Base-by-base conservation (phyloP, 2,888 invertebrate genomes). In the Acrobasis consociella region DNA sequence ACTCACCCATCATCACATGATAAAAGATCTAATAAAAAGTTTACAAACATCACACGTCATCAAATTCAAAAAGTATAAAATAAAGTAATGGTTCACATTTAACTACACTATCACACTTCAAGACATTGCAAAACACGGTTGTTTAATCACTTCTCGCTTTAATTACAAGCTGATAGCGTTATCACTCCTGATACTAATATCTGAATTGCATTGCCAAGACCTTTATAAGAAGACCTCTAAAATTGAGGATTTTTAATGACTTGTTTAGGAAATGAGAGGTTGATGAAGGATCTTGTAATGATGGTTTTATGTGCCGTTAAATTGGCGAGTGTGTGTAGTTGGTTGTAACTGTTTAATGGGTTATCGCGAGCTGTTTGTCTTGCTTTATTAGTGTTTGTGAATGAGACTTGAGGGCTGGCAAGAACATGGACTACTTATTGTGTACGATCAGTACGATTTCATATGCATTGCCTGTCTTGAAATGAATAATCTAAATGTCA, bases 81-180 rank as follows among this genome's bases (percentile, higher is more conserved):
- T 2, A 2, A 42, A 9, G 2, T 42, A 42, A 42, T 10, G 2
- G 13, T 42, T 10, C 50, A 51, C 51, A 51, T 22, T 51, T 52
- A 17, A 51, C 8, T 31, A 52, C 13, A 31, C 10, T 42, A 56
- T 42, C 39, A 42, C n/a, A 11, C 9, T 39, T 11, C 39, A 56
- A 39, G 42, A 46, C 56, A 56, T 42, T 17, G 17, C 59, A 39
- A 50, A 63, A 65, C 64, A 50, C 39, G 62, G 66, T 69, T 64
- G 50, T 64, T 67, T 62, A 64, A 53, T 65, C 66, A 65, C 62
- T 60, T 62, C 67, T 65, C 69, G 69, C 65, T 74, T 73, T 80
- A 80, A 85, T 81, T 82, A 83, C 80, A 77, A 71, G 73, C 74
- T 80, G 83, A 82, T 86, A 85, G 67, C 65, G 68, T 71, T 86